Base-by-base conservation (phyloP, 1,140 invertebrate genomes). In the Paracyclopina nana region DNA sequence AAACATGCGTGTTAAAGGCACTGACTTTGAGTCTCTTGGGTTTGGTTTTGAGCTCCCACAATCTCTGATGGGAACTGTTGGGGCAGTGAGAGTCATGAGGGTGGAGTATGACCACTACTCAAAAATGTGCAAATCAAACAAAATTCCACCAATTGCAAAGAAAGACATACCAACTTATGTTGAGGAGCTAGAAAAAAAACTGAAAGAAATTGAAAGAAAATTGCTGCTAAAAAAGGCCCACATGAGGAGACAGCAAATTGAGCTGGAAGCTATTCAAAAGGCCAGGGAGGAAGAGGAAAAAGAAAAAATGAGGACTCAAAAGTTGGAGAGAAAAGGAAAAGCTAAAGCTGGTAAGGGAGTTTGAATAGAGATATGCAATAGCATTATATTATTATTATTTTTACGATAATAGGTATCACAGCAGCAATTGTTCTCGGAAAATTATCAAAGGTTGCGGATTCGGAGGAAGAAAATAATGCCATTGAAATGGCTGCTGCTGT, bases 1-100 rank as follows among this genome's bases (percentile, higher is more conserved):
- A 30, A 50, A 50, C 48, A 50, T 50, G 48, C 26, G 30, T 16
- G 48, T 50, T 4, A 50, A 50, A 24, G 48, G 34, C n/a, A 50
- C 48, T 38, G 34, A 50, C 12, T 50, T 50, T 38, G 48, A 38
- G 2, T 16, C 16, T 8, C 34, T 50, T 18, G 48, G 48, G 16
- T 50, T 50, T 24, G 29, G 34, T 6, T 50, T 50, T 40, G 48
- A 50, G 34, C 48, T 50, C 22, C 48, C 48, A 5, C 12, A 16
- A 20, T 31, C 29, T 50, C 18, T 50, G 16, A 50, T 50, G 29
- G 48, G 48, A 6, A 50, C 16, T n/a, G 14, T 27, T 18, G 29
- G 29, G 12, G 48, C 48, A n/a, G 48, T 50, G 14, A n/a, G 48
- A 16, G 42, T 44, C 24, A 44, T 44, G 42, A 14, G 48, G 4